Conservation (phyloP, 2,113 vertebrate genomes). For the Cacatua alba region DNA sequence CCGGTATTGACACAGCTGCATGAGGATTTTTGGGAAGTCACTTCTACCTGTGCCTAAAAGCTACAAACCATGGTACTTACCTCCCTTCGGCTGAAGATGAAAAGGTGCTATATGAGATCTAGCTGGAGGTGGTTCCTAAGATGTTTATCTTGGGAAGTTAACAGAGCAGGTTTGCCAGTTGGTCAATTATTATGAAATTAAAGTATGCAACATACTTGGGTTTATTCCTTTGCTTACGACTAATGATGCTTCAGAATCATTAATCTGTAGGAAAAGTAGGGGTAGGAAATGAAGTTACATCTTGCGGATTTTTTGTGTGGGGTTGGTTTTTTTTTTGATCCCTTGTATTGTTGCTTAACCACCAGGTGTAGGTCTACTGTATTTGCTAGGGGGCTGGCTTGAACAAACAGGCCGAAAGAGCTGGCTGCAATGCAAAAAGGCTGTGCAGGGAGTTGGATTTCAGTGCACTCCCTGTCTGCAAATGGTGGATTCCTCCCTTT, state of each 20-base stretch:
- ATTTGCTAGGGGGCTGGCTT: not conserved
- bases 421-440: not conserved
- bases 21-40: not conserved
- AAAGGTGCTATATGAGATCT: not conserved
- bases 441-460: not conserved
- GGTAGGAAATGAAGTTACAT: not conserved
- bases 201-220: not conserved
- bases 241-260: not conserved
- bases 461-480: not conserved
- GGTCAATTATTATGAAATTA: not conserved
- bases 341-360: not conserved
- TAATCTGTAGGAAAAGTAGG: not conserved
- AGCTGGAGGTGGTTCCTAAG: not conserved
- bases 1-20: not conserved
- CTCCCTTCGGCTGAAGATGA: not conserved
- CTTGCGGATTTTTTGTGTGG: fast-evolving
- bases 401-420: not conserved
- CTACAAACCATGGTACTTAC: not conserved
- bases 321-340: not conserved
- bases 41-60: not conserved
- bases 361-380: not conserved
- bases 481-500: not conserved
- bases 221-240: not conserved
- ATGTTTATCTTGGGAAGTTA: not conserved
- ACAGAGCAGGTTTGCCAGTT: not conserved